Conservation (phyloP, 2,888 invertebrate genomes). For the Bellardia bayeri region DNA sequence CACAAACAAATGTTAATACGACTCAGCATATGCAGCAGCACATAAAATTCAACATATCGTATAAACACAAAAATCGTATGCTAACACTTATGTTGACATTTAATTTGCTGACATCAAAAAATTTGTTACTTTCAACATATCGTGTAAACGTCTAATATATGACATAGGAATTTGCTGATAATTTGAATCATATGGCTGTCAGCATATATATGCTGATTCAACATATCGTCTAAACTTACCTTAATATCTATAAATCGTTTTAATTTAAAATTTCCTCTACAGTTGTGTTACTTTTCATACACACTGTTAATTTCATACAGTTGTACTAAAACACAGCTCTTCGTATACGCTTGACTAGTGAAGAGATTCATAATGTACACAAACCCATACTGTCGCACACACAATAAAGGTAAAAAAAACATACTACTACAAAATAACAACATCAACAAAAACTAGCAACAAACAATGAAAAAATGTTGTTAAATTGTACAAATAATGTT, state of each 20-base stretch:
- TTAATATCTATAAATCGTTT: background rate
- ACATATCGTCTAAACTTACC: too few relatives aligned
- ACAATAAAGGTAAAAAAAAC: background rate
- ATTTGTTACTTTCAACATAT: too few relatives aligned
- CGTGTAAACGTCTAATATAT: too few relatives aligned
- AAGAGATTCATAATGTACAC: conserved; percentile 29
- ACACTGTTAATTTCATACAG: conserved; percentile 2
- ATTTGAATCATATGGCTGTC: too few relatives aligned
- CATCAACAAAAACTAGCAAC: background rate
- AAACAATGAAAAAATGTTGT: conserved; percentile 23
- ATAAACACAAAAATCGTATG: too few relatives aligned
- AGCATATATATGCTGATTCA: too few relatives aligned
- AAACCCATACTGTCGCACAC: background rate
- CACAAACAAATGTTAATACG: too few relatives aligned
- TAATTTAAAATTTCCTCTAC: background rate
- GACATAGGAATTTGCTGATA: too few relatives aligned
- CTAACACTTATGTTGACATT: too few relatives aligned
- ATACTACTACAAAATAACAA: background rate
- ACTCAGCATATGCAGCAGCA: too few relatives aligned
- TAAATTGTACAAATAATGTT: conserved; percentile 40
- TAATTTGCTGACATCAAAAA: too few relatives aligned
- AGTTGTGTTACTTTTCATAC: background rate
- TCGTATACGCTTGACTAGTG: conserved; percentile 37
- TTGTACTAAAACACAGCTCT: background rate
- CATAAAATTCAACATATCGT: too few relatives aligned